Base-by-base conservation (phyloP, 2,797 vertebrate genomes). In the Mus spretus region DNA sequence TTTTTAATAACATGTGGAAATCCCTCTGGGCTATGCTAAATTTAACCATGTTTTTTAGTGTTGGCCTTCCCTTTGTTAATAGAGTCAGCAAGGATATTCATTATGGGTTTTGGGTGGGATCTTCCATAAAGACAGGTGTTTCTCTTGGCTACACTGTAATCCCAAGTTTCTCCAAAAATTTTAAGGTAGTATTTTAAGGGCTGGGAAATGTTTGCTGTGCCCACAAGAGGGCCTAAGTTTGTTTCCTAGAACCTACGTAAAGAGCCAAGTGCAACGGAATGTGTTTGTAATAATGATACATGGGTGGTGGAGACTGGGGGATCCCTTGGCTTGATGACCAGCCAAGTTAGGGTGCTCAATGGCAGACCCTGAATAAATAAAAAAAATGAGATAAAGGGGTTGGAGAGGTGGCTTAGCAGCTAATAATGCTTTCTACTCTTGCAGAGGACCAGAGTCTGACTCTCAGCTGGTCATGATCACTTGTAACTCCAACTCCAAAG, bases 21-120 rank as follows among this genome's bases (percentile, higher is more conserved):
- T 57, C 44, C 31, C 13, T 8, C 79, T 8, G 4, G 22, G 63
- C 40, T 91, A 12, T 72, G 26, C 84, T 44, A 78, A 81, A 84
- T 88, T 92, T 12, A 93, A 78, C 75, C 15, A 34, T 31, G 55
- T 87, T 84, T 82, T 72, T 92, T 92, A 77, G 13, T 75, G 65
- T 72, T 57, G 44, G 40, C 31, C 31, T 95, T 90, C 24, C 47
- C 65, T 81, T 95, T 50, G 77, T 78, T 78, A 78, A 53, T 10
- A 78, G 26, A 50, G 47, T 78, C 19, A 10, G 50, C 50, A 50
- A 50, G 10, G 10, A 50, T 50, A 50, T 50, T 10, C 50, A 50
- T 50, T 50, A 50, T 92, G 57, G 9, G 2, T 90, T 95, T 83
- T 37, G 44, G 31, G 1, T 59, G n/a, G 65, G 59, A 95, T 65